These are phyloP conservation scores for Cataglyphis livida DNA, from an alignment of 2,888 invertebrate genomes.

Conservation along the genomic window DNA sequence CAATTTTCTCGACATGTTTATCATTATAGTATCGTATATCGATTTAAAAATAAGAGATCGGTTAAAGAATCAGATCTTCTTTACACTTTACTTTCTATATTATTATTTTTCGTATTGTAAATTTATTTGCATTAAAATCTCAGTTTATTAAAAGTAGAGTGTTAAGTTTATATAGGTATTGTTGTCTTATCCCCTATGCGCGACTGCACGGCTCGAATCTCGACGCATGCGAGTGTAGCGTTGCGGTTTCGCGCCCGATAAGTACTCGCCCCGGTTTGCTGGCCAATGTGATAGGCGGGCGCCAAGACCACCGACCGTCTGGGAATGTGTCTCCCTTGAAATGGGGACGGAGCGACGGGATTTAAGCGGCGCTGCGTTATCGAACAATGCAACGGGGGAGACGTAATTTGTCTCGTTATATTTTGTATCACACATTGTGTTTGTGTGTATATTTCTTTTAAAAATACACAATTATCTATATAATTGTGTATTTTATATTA, in stretches of 20 bases:
- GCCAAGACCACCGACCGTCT: slow-evolving; percentile 82
- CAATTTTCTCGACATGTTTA: not conserved
- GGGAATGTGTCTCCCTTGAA: slow-evolving; percentile 80
- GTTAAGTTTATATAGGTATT: not conserved
- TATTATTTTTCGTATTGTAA: no score
- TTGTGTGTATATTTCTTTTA: not conserved
- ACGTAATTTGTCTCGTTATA: slow-evolving; percentile 35
- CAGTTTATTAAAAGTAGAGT: no score
- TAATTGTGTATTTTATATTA: not conserved
- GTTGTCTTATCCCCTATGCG: slow-evolving; percentile 28
- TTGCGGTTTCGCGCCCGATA: slow-evolving; percentile 75
- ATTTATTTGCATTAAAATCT: no score
- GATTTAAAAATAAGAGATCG: not conserved
- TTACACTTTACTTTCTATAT: no score
- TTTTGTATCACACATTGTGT: not conserved
- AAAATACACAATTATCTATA: not conserved
- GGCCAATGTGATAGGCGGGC: slow-evolving; percentile 78
- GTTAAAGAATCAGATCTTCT: no score
- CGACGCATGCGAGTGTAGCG: slow-evolving; percentile 53
- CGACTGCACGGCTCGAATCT: slow-evolving; percentile 65
- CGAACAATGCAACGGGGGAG: slow-evolving; percentile 79
- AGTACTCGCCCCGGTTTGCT: slow-evolving; percentile 77
- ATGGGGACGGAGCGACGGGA: slow-evolving; percentile 72
- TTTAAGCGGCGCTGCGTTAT: slow-evolving; percentile 77
- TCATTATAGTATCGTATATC: not conserved